Percentiles rank a stretch among this genome's conserved stretches.
These are phyloP conservation scores for Ellobius talpinus DNA, from an alignment of 2,113 vertebrate species.

Conservation along the genomic window DNA sequence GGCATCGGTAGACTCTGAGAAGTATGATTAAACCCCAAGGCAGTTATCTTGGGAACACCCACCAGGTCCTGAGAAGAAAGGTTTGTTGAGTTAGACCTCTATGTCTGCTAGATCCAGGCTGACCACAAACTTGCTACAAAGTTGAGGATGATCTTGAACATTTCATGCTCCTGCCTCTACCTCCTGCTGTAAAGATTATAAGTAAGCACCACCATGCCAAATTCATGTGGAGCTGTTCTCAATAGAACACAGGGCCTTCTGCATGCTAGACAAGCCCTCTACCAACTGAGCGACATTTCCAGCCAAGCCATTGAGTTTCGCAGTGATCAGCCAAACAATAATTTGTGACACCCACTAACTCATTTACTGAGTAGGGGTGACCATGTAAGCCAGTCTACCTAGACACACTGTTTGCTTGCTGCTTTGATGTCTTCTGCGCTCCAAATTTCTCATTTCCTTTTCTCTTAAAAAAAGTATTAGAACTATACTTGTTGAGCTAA, in stretches of 20 bases:
- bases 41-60: neutral
- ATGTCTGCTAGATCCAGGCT: neutral
- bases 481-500: neutral
- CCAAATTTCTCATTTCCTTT: neutral
- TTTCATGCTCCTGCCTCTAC: neutral
- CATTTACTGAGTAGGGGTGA: too few species aligned
- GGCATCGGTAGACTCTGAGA: neutral
- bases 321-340: too few species aligned
- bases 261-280: neutral
- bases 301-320: neutral
- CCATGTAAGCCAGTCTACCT: neutral
- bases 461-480: neutral
- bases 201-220: neutral
- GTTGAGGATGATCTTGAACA: neutral
- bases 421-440: neutral
- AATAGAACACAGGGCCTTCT: neutral
- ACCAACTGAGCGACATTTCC: neutral
- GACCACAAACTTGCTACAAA: neutral
- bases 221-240: too few species aligned
- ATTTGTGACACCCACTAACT: neutral
- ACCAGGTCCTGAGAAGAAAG: neutral
- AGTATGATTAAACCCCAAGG: rapidly evolving
- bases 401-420: neutral
- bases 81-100: neutral
- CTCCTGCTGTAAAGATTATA: neutral